phyloP scores from a whole-genome alignment of 2,888 invertebrate species.

The Hololepta plana region DNA sequence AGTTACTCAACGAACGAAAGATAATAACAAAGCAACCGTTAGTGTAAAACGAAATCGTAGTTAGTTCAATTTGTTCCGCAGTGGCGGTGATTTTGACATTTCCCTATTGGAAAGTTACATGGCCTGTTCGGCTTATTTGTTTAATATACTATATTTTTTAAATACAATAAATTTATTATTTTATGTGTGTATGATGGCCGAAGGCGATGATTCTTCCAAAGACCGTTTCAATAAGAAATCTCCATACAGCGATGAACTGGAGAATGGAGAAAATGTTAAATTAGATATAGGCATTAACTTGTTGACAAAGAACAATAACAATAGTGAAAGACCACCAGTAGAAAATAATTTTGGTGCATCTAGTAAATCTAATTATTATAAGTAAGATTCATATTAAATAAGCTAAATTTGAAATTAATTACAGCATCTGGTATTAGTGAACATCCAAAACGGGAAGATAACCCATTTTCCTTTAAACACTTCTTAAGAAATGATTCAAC shows the following conservation, averaged over 20 bases:
- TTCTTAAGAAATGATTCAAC: conserved; percentile 53
- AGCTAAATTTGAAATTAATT: conserved; percentile 1
- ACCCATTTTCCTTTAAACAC: conserved; percentile 73
- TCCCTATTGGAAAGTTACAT: no score
- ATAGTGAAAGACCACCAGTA: conserved; percentile 1
- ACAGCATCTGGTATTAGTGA: conserved; percentile 1
- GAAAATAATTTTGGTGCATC: no score
- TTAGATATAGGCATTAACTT: conserved; percentile 12
- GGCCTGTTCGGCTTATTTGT: no score
- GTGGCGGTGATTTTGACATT: no score
- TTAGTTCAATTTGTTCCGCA: no score
- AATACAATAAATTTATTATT: no score
- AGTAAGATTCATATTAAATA: conserved; percentile 2
- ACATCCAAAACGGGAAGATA: conserved; percentile 40
- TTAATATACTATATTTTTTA: no score
- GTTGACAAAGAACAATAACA: no score
- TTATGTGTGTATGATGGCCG: conserved; percentile 14
- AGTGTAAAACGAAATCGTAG: no score
- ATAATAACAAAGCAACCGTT: no score
- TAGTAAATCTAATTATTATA: conserved; percentile 5
- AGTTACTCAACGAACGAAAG: no score
- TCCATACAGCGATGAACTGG: conserved; percentile 11
- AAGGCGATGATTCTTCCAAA: conserved; percentile 12
- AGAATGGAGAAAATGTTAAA: conserved; percentile 12
- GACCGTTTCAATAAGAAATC: conserved; percentile 8